Evolutionary conservation across 1,140 invertebrate species (phyloP).

Genomic region (Probaryconus sp.): DNA sequence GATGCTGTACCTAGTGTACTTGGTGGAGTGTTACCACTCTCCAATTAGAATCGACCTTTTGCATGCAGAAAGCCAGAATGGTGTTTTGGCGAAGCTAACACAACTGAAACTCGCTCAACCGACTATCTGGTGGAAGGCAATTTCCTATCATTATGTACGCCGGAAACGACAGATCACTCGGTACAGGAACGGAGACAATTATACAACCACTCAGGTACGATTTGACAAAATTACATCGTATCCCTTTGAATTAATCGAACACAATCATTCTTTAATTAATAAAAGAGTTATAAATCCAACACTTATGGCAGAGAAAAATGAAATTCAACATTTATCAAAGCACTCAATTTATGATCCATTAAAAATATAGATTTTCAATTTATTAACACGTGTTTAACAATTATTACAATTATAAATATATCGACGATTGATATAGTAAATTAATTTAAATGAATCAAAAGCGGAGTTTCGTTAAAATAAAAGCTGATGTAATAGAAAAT

Average conservation of each 20-base stretch:
- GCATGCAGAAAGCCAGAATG: conserved; percentile 82
- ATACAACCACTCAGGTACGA: conserved; percentile 87
- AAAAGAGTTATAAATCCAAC: no score
- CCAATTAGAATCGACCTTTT: conserved; percentile 83
- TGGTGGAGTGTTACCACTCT: conserved; percentile 91
- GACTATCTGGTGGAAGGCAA: conserved; percentile 93
- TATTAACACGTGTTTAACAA: no score
- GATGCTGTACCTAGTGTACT: conserved; percentile 89
- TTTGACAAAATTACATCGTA: background rate
- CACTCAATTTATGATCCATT: no score
- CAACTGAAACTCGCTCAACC: conserved; percentile 85
- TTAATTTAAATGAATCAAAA: no score
- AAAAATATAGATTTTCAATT: no score
- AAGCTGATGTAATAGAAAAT: no score
- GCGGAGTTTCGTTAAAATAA: no score
- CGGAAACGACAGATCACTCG: conserved; percentile 86
- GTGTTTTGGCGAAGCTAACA: conserved; percentile 84
- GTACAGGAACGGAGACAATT: conserved; percentile 90
- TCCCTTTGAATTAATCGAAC: conserved; percentile 1
- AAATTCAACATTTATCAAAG: no score
- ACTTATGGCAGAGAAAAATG: no score
- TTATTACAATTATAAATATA: no score
- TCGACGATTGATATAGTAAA: no score
- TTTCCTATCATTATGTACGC: conserved; percentile 91
- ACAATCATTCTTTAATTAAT: background rate